Conservation (phyloP, 2,113 vertebrate species). For the Rhabdomys dilectus region DNA sequence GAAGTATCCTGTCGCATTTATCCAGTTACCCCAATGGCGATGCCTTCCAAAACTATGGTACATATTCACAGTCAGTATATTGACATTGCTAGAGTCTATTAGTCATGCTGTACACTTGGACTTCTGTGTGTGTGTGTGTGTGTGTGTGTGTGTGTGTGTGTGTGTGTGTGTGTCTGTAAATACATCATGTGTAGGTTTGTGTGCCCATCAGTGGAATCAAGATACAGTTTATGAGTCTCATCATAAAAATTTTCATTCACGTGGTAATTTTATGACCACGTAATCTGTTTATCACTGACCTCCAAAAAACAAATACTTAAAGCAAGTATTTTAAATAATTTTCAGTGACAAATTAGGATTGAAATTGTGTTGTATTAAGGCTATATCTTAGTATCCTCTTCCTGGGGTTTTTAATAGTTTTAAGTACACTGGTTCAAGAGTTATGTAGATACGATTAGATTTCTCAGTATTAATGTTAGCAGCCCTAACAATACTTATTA, state of each 20-base stretch:
- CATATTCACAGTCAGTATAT: background rate
- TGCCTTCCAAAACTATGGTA: background rate
- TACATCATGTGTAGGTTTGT: background rate
- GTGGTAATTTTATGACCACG: background rate
- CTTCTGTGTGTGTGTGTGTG: background rate
- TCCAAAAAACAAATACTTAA: background rate
- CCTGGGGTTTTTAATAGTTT: background rate
- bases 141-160: background rate
- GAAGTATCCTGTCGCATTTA: background rate
- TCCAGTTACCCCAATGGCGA: background rate
- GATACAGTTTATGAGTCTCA: background rate
- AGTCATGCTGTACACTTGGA: background rate
- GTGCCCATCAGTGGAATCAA: background rate
- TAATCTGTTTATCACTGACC: background rate
- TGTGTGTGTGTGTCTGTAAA: background rate
- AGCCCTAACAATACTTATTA: background rate
- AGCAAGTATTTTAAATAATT: background rate
- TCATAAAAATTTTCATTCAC: background rate
- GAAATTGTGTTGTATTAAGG: background rate
- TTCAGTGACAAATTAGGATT: slow-evolving; percentile 5
- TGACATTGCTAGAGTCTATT: background rate
- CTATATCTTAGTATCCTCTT: background rate
- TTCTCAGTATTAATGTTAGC: slow-evolving; percentile 21
- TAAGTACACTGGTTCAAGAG: background rate
- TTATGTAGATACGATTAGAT: background rate